Conservation (phyloP, 2,888 invertebrate species). For the Drosophila prostipennis region DNA sequence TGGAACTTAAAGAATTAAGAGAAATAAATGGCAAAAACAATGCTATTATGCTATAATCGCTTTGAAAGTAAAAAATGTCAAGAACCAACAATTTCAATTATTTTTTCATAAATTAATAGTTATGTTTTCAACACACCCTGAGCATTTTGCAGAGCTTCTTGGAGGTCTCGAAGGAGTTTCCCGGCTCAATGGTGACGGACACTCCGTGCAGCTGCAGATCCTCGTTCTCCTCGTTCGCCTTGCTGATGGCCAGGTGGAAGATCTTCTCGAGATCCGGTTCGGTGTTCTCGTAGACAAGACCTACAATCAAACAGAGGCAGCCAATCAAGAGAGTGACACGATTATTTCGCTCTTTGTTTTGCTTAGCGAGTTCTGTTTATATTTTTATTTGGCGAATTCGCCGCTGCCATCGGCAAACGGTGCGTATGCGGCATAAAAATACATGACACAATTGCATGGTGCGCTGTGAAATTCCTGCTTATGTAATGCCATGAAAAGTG, state of each 20-base stretch:
- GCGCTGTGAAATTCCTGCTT: constrained; percentile 27
- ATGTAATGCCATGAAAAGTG: constrained; percentile 31
- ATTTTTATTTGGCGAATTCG: constrained; percentile 50
- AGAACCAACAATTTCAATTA: too few relatives aligned
- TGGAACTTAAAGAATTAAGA: too few relatives aligned
- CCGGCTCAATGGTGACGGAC: constrained; percentile 84
- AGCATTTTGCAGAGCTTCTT: constrained; percentile 86
- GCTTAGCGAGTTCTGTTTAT: constrained; percentile 70
- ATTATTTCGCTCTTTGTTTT: constrained; percentile 62
- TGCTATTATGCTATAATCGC: too few relatives aligned
- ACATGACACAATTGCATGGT: constrained; percentile 47
- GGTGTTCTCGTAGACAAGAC: constrained; percentile 78
- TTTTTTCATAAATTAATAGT: background rate
- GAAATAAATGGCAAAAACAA: too few relatives aligned
- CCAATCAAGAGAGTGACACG: constrained; percentile 7
- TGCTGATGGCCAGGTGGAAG: constrained; percentile 81
- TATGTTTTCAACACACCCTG: constrained; percentile 84
- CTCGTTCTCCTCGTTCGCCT: constrained; percentile 77
- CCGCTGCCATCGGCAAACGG: constrained; percentile 11
- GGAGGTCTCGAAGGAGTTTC: constrained; percentile 86
- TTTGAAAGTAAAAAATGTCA: too few relatives aligned
- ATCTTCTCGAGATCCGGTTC: constrained; percentile 79
- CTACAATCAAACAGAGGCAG: constrained; percentile 45
- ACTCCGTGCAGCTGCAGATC: constrained; percentile 75
- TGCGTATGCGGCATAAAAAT: constrained; percentile 46